Base-by-base conservation (phyloP, 2,797 vertebrate species). In the Coilia nasus region DNA sequence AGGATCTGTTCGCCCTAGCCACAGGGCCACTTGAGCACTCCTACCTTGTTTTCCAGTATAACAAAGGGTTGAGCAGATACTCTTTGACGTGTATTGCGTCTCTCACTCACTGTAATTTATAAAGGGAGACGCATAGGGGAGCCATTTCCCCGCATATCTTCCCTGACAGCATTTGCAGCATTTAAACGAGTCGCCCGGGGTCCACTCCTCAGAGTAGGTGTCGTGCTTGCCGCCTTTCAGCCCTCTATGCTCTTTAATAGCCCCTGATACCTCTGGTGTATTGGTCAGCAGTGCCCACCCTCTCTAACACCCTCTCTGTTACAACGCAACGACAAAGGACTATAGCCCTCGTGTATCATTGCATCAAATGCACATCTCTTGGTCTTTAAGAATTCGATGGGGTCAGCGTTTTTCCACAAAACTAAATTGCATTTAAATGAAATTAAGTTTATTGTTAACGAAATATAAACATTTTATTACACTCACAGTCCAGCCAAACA, bases 401-500 rank as follows among this genome's bases (percentile, higher is more conserved):
- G 67, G 5, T 17, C 28, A 19, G 1, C 0, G 6, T 4, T 3
- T 17, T 75, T 75, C 28, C 15, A 75, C 17, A 35, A 17, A 35
- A 35, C 67, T 75, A 75, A 17, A 75, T 75, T 35, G 10, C 3
- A 35, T 75, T 35, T 15, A 41, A 15, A 31, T 75, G 67, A 75
- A 57, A 21, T 75, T 35, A 41, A 75, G 28, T 75, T 75, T 75
- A 75, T 71, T 71, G 35, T 75, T 75, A 41, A 75, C 28, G 67
- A 75, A 75, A 31, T 75, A 75, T 41, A 19, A 35, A 75, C 67
- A 75, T 75, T 19, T 35, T 28, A 62, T 35, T 75, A 75, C 28
- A 41, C 67, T 75, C 28, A 75, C 14, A 35, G 15, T 75, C 67
- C 67, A 75, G 67, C 67, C 67, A 75, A 75, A 75, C 28, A 41